A percentile compares a stretch with the other conserved stretches of the same genome.
phyloP scores from a whole-genome alignment of 2,113 vertebrate species.

The Podocnemis expansa region DNA sequence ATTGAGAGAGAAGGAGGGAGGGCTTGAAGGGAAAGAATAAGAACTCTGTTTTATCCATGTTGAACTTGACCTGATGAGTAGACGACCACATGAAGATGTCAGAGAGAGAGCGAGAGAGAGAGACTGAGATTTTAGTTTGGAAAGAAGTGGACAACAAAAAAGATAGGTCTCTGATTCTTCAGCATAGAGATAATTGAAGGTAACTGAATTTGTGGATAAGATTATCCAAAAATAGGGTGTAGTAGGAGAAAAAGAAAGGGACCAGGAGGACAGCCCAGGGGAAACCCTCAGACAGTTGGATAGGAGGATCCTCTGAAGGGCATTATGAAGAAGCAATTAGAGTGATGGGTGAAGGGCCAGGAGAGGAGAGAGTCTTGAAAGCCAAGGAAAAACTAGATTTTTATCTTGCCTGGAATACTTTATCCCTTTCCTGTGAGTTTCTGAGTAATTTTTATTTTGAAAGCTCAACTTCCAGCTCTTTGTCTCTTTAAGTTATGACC shows the following conservation, averaged over 20 bases:
- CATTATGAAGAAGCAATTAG: background rate
- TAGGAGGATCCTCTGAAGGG: background rate
- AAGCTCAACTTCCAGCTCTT: background rate
- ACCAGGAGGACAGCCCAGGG: background rate
- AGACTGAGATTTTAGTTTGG: background rate
- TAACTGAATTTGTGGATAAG: background rate
- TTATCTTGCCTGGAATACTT: background rate
- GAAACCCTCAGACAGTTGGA: background rate
- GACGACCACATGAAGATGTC: background rate
- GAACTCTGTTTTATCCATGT: background rate
- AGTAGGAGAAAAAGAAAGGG: background rate
- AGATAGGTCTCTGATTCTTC: background rate
- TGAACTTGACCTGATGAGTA: background rate
- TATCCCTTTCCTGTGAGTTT: background rate
- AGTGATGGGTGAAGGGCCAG: background rate
- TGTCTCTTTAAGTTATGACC: background rate
- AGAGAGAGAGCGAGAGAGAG: background rate
- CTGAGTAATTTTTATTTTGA: constrained; percentile 23
- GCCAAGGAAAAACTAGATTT: background rate
- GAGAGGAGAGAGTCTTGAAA: background rate
- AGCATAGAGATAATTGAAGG: background rate
- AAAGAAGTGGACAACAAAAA: background rate
- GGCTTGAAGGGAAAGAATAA: background rate
- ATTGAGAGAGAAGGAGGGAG: background rate
- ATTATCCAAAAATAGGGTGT: background rate